A percentile compares a stretch with the other conserved stretches of the same genome.
Conservation (phyloP, 2,888 invertebrate genomes). For the Noctua janthe region DNA sequence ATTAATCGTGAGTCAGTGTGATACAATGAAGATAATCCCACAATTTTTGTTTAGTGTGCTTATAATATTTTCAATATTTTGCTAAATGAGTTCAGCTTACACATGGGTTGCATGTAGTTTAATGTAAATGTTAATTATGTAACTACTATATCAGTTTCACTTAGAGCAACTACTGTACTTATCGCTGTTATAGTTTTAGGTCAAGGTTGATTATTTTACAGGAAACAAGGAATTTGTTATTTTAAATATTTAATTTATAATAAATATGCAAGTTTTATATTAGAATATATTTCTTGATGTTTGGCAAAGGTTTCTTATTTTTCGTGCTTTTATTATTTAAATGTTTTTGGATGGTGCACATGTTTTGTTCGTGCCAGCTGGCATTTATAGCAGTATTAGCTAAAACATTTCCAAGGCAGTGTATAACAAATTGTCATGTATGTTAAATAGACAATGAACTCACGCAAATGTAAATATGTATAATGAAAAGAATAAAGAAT, state of each 20-base stretch:
- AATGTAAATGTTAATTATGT: slow-evolving; percentile 27
- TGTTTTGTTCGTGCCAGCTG: slow-evolving; percentile 34
- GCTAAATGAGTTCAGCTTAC: slow-evolving; percentile 12
- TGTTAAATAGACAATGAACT: slow-evolving; percentile 16
- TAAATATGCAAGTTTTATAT: slow-evolving; percentile 19
- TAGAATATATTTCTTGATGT: slow-evolving; percentile 18
- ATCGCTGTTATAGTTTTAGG: slow-evolving; percentile 28
- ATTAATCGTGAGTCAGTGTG: slow-evolving; percentile 28
- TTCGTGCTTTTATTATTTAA: slow-evolving; percentile 15
- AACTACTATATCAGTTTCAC: slow-evolving; percentile 7
- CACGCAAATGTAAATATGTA: slow-evolving; percentile 50
- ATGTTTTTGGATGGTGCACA: slow-evolving; percentile 40
- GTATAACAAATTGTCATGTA: slow-evolving; percentile 33
- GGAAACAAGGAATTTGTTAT: slow-evolving; percentile 42
- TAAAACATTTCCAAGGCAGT: slow-evolving; percentile 59
- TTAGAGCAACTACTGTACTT: slow-evolving; percentile 36
- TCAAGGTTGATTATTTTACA: slow-evolving; percentile 35
- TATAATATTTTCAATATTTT: slow-evolving; percentile 12
- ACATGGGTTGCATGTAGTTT: slow-evolving; percentile 11
- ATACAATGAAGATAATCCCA: slow-evolving; percentile 29
- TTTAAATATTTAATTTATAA: slow-evolving; percentile 16
- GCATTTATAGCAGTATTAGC: slow-evolving; percentile 69
- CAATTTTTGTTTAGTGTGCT: slow-evolving; percentile 1
- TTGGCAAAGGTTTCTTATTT: slow-evolving; percentile 29
- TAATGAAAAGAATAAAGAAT: slow-evolving; percentile 53